Evolutionary conservation across 2,797 vertebrate species (phyloP).

Genomic region (Cyclura pinguis): DNA sequence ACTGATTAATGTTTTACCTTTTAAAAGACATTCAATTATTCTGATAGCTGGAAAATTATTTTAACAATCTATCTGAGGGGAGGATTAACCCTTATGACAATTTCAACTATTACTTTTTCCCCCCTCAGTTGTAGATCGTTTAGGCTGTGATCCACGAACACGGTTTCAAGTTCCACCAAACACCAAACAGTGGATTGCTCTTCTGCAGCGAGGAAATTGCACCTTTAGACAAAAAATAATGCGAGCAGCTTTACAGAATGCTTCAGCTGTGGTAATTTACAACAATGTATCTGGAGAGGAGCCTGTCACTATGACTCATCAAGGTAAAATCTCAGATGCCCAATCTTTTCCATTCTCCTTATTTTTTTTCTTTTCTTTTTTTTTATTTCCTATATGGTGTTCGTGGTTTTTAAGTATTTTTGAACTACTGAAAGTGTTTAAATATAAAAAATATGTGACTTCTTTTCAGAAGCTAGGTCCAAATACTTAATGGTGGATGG

Average conservation of each 20-base stretch:
- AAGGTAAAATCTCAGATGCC: conserved; percentile 81
- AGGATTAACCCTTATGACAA: not conserved
- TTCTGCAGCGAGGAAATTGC: conserved; percentile 95
- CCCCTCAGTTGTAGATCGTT: conserved; percentile 89
- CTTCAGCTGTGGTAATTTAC: conserved; percentile 95
- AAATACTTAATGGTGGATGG: not conserved
- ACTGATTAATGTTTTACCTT: rapidly evolving
- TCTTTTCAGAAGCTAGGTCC: not conserved
- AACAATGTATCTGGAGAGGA: conserved; percentile 94
- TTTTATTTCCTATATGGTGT: not conserved
- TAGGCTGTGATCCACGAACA: conserved; percentile 93
- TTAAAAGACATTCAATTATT: not conserved
- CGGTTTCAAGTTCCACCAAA: conserved; percentile 91
- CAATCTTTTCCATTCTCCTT: conserved; percentile 24
- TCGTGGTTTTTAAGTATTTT: not conserved
- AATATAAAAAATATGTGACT: not conserved
- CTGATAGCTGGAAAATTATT: conserved; percentile 29
- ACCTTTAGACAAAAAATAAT: conserved; percentile 98
- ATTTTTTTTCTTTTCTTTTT: not conserved
- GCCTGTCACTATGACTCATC: conserved; percentile 94
- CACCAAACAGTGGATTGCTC: conserved; percentile 93
- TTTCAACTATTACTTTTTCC: not conserved
- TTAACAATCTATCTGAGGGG: not conserved
- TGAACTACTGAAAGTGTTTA: conserved; percentile 17
- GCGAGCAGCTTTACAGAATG: conserved; percentile 91